Base-by-base conservation (phyloP, 2,888 invertebrate species). In the Hemistola chrysoprasaria region DNA sequence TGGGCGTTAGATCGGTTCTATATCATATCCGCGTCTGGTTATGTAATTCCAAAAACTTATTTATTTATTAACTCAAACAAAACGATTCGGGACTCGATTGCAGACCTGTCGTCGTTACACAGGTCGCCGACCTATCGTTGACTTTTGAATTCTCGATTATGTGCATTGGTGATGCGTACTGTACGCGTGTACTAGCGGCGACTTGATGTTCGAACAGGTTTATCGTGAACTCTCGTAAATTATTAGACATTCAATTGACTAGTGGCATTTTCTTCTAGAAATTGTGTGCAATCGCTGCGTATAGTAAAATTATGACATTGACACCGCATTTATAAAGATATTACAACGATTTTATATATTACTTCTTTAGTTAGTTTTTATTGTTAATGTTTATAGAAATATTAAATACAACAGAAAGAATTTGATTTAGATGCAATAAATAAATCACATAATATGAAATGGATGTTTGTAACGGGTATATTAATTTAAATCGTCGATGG, bases 1-100 rank as follows among this genome's bases (percentile, higher is more conserved):
- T 60, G 82, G 85, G 82, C 82, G 87, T 80, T 77, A 79, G 79
- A 79, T 73, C 78, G 78, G 74, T 73, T 79, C 78, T 62, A 68
- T 71, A 77, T 71, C 69, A 70, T 65, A 67, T 69, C 68, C 64
- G 77, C 77, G 80, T 67, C 74, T 72, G 80, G 79, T 88, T 88
- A 88, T 88, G 80, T 88, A 88, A 88, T 82, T 80, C 31, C 69
- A 77, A 76, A 81, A 84, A 85, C 80, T 82, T 86, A 84, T 83
- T 81, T 86, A 84, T 81, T 76, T 81, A 78, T 80, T 74, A 81
- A 78, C 77, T 80, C 62, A 70, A 78, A 79, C 62, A 74, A 69
- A 71, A 70, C 56, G 56, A 56, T 51, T 57, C 53, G 62, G 57
- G 56, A 52, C 57, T 56, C 49, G 32, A 55, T 45, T 45, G 44